A percentile compares a stretch with the other conserved stretches of the same genome.
Evolutionary conservation across 2,888 invertebrate species (phyloP).

Genomic region (Phragmatobia fuliginosa): DNA sequence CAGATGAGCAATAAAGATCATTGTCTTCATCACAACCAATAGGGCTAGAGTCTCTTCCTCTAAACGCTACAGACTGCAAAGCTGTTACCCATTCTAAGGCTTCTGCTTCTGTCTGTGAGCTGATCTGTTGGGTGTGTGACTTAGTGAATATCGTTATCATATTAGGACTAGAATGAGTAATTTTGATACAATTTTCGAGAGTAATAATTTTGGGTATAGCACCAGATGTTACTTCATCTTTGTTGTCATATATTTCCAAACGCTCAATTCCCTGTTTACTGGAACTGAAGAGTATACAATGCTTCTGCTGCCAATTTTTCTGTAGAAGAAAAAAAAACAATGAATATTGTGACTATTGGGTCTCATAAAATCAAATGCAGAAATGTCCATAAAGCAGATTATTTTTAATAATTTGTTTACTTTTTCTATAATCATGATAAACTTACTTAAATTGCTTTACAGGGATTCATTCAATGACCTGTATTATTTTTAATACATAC

Average conservation of each 20-base stretch:
- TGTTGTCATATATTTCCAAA: conserved; percentile 94
- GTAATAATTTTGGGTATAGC: conserved; percentile 92
- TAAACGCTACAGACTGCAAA: conserved; percentile 93
- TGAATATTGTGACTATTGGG: too few relatives aligned
- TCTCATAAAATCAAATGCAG: too few relatives aligned
- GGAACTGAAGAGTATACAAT: conserved; percentile 92
- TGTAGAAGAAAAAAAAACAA: conserved; percentile 61
- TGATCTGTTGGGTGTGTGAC: conserved; percentile 88
- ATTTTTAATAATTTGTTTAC: too few relatives aligned
- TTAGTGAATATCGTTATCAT: conserved; percentile 92
- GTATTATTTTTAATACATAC: too few relatives aligned
- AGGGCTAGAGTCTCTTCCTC: conserved; percentile 87
- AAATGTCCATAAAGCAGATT: too few relatives aligned
- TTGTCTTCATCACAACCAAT: conserved; percentile 93
- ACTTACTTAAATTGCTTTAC: too few relatives aligned
- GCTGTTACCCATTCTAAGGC: conserved; percentile 92
- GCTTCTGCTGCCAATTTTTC: conserved; percentile 95
- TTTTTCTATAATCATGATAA: too few relatives aligned
- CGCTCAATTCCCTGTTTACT: conserved; percentile 95
- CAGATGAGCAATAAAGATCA: conserved; percentile 95
- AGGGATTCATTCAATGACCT: too few relatives aligned
- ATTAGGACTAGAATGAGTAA: conserved; percentile 88
- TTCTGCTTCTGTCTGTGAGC: conserved; percentile 88
- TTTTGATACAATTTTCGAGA: conserved; percentile 95
- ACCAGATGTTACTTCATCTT: conserved; percentile 89